Base-by-base conservation (phyloP, 2,888 invertebrate genomes). In the Mesorhabditis belari region DNA sequence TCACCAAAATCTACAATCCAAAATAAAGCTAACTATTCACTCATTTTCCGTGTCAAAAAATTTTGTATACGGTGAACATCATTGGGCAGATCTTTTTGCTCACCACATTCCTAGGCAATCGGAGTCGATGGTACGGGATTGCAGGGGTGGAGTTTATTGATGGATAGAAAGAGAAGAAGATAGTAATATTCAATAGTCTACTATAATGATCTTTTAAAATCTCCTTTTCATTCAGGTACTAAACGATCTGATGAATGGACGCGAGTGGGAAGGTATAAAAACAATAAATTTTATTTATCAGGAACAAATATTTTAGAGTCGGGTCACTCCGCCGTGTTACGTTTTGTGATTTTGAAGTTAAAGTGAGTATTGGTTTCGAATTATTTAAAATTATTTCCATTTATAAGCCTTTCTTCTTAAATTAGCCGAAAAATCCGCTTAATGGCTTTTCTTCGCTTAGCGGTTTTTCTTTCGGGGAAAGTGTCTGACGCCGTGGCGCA, bases 291-390 rank as follows among this genome's bases (percentile, higher is more conserved):
- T n/a, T n/a, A n/a, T n/a, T n/a, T n/a, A n/a, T n/a, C n/a, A n/a
- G n/a, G n/a, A n/a, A n/a, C n/a, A n/a, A n/a, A n/a, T n/a, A n/a
- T n/a, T n/a, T n/a, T n/a, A 81, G 81, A 81, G 58, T 72, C 72
- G 5, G 77, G 79, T 4, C 75, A 77, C 59, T 76, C 50, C 79
- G 79, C 3, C 67, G 80, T 24, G 81, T 81, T 5, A 80, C 80
- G 17, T 61, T 80, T n/a, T 80, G 80, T 62, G 80, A 80, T 60
- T 81, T 81, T 61, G 81, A 81, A 69, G 80, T 81, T 17, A 81
- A 80, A 63, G 81, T 77, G 49, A 35, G 62, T 21, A 23, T 44
- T n/a, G n/a, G n/a, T n/a, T 35, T 35, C 12, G n/a, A 35, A 35
- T n/a, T n/a, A 17, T 35, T 35, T 17, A 35, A 17, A n/a, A n/a